Conservation (phyloP, 2,797 vertebrate genomes). For the Premnoplex brunnescens region DNA sequence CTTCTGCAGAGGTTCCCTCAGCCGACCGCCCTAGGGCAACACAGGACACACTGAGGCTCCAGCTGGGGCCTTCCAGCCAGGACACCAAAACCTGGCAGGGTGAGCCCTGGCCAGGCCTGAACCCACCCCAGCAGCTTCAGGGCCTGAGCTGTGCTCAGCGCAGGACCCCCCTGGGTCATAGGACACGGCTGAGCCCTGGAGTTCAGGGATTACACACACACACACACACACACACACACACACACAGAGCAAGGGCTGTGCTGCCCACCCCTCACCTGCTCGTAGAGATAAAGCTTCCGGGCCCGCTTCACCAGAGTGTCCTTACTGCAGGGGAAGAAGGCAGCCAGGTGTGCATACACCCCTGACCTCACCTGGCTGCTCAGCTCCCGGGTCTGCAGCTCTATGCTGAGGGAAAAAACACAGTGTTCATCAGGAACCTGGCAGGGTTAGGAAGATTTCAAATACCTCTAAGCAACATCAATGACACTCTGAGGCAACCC, state of each 20-base stretch:
- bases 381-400: constrained; percentile 86
- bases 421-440: not conserved
- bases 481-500: not conserved
- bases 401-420: constrained; percentile 79
- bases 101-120: not conserved
- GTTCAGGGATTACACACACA: not conserved
- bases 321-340: constrained; percentile 91
- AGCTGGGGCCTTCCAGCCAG: accelerated
- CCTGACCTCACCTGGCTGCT: constrained; percentile 83
- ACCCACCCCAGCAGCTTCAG: not conserved
- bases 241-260: not conserved
- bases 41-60: not conserved
- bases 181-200: not conserved
- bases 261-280: constrained; percentile 71
- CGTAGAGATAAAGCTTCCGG: constrained; percentile 82
- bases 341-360: constrained; percentile 88
- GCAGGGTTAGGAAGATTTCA: no score
- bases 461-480: not conserved
- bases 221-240: not conserved
- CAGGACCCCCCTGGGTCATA: accelerated
- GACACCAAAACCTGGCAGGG: not conserved
- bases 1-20: constrained; percentile 84
- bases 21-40: constrained; percentile 76
- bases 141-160: accelerated
- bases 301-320: constrained; percentile 88